Percentiles rank a stretch among this genome's conserved stretches.
phyloP scores from a whole-genome alignment of 2,888 invertebrate genomes.

The Protodeltote pygarga region DNA sequence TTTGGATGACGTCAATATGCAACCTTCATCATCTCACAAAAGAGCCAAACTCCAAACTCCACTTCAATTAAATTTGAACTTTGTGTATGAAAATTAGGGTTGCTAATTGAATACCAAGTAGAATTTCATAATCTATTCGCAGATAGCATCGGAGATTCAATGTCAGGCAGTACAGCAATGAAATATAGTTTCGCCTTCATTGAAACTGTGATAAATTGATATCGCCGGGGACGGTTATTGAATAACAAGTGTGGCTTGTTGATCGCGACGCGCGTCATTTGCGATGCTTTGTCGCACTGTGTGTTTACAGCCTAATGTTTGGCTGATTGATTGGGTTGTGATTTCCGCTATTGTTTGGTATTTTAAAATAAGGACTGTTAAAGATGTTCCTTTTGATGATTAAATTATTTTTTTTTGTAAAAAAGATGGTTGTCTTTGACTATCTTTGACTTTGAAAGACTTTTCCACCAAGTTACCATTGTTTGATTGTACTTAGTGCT shows the following conservation, averaged over 20 bases:
- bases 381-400: no score
- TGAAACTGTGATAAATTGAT: constrained; percentile 86
- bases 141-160: constrained; percentile 64
- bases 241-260: constrained; percentile 82
- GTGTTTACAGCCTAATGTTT: constrained; percentile 33
- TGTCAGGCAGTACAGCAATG: constrained; percentile 78
- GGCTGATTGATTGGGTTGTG: constrained; percentile 24
- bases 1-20: constrained; percentile 86
- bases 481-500: no score
- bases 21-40: constrained; percentile 55
- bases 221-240: constrained; percentile 78
- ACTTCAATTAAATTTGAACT: constrained; percentile 16
- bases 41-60: constrained; percentile 43
- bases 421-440: no score
- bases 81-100: background rate
- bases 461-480: no score
- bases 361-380: no score
- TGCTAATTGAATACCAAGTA: constrained; percentile 9
- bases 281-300: constrained; percentile 46
- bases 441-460: no score
- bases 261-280: constrained; percentile 55
- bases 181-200: constrained; percentile 86
- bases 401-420: no score
- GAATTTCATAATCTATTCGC: constrained; percentile 56
- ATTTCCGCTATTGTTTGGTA: background rate